phyloP scores from a whole-genome alignment of 2,888 invertebrate genomes.

The Anorthoa munda region DNA sequence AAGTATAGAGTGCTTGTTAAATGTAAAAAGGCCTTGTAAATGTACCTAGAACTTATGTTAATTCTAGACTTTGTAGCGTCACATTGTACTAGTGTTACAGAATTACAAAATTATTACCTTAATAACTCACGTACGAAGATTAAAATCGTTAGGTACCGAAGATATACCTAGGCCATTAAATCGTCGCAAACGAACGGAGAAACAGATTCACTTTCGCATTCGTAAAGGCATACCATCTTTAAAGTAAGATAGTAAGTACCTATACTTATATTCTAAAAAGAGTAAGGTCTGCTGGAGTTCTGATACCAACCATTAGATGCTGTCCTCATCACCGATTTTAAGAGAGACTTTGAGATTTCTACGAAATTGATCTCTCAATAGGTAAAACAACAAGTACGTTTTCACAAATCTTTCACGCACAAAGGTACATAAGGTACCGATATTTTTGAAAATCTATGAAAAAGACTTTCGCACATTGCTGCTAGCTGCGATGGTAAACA shows the following conservation, averaged over 20 bases:
- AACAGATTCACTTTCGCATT: background rate
- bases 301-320: background rate
- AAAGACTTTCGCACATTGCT: too few species aligned
- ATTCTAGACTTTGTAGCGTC: slow-evolving; percentile 22
- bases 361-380: too few species aligned
- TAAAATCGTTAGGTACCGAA: slow-evolving; percentile 4
- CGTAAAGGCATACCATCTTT: background rate
- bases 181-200: background rate
- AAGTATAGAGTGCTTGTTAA: slow-evolving; percentile 18
- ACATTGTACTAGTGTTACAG: background rate
- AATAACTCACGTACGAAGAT: slow-evolving; percentile 15
- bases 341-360: too few species aligned
- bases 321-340: background rate
- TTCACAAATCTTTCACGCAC: too few species aligned
- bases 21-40: slow-evolving; percentile 16
- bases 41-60: slow-evolving; percentile 8
- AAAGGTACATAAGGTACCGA: too few species aligned
- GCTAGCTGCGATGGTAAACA: background rate
- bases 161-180: background rate
- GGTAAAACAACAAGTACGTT: too few species aligned
- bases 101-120: slow-evolving; percentile 1
- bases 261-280: background rate
- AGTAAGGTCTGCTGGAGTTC: too few species aligned
- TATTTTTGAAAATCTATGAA: background rate
- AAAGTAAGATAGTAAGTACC: background rate